A percentile compares a stretch with the other conserved stretches of the same genome.
Conservation (phyloP, 2,113 vertebrate genomes). For the Varanus komodoensis region DNA sequence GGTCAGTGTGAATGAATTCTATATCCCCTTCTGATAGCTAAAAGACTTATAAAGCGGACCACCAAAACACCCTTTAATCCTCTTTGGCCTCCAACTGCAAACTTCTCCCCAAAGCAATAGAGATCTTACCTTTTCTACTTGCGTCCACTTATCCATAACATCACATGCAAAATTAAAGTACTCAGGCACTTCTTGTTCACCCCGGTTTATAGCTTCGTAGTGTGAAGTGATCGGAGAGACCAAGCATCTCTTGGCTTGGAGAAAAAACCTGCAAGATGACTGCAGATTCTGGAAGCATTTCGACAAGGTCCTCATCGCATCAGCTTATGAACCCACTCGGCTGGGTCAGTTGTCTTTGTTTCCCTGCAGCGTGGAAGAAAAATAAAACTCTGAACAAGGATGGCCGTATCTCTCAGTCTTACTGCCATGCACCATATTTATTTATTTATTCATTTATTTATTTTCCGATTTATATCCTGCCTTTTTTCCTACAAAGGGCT, state of each 20-base stretch:
- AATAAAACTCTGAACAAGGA: background rate
- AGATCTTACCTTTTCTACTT: constrained; percentile 78
- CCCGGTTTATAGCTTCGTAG: constrained; percentile 75
- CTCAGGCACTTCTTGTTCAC: constrained; percentile 71
- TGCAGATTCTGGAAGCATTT: background rate
- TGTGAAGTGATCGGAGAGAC: constrained; percentile 69
- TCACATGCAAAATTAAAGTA: constrained; percentile 86
- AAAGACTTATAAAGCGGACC: too few species aligned
- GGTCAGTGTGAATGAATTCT: too few species aligned
- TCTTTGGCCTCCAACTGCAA: background rate
- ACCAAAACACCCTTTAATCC: too few species aligned
- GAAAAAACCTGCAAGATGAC: constrained; percentile 12
- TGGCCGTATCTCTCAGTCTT: too few species aligned
- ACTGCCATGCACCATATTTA: too few species aligned
- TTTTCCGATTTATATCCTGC: too few species aligned
- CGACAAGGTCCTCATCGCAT: constrained; percentile 53
- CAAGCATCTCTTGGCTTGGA: constrained; percentile 25
- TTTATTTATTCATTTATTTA: too few species aligned
- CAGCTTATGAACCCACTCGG: background rate
- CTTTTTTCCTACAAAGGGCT: too few species aligned
- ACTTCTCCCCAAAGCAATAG: background rate
- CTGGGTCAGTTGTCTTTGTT: background rate
- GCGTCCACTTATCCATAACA: constrained; percentile 80
- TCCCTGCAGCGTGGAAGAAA: constrained; percentile 53
- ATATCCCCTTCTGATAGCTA: too few species aligned